phyloP scores from a whole-genome alignment of 2,797 vertebrate species.

The Hydrolagus colliei region DNA sequence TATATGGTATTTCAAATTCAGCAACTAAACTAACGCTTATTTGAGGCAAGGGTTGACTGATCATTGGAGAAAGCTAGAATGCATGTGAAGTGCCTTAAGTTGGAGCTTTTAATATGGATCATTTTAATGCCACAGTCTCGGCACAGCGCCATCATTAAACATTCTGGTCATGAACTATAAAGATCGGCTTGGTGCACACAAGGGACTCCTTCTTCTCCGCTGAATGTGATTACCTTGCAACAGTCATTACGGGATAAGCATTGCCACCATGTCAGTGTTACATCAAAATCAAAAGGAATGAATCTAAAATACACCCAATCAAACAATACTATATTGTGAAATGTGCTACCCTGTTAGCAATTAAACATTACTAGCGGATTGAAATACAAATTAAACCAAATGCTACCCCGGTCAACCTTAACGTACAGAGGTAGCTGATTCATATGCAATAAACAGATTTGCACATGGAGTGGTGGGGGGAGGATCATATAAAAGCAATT shows the following conservation, averaged over 20 bases:
- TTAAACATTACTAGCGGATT: neutral
- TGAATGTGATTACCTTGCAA: neutral
- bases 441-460: constrained; percentile 21
- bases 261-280: neutral
- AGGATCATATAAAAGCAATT: constrained; percentile 5
- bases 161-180: constrained; percentile 14
- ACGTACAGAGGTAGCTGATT: neutral
- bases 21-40: neutral
- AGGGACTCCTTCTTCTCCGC: neutral
- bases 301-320: neutral
- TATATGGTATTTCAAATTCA: neutral
- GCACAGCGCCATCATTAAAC: neutral
- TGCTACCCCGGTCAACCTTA: neutral
- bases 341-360: neutral
- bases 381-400: neutral
- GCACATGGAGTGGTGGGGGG: neutral
- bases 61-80: neutral
- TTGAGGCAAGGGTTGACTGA: neutral
- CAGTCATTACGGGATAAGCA: neutral
- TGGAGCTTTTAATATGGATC: neutral
- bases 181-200: neutral
- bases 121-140: neutral
- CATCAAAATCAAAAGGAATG: neutral
- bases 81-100: neutral
- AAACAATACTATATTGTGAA: neutral